phyloP scores from a whole-genome alignment of 2,888 invertebrate species.

The Tribolium freemani region DNA sequence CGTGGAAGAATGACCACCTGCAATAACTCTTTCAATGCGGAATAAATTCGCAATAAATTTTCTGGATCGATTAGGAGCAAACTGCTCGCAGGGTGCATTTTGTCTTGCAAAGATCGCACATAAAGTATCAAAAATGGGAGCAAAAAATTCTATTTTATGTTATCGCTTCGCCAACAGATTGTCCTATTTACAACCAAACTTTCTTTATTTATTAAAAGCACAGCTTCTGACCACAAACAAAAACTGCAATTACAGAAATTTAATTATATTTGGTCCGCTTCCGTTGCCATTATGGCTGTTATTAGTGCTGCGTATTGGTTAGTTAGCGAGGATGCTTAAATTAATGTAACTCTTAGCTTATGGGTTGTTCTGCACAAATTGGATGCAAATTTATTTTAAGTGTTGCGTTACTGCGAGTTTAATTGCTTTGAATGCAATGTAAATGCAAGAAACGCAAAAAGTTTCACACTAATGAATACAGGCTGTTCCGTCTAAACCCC shows the following conservation, averaged over 20 bases:
- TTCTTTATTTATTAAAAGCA: background rate
- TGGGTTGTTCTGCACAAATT: constrained; percentile 9
- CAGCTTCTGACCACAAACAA: background rate
- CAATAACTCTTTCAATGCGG: background rate
- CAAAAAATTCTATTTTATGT: background rate
- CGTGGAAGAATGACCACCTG: background rate
- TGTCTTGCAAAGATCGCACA: background rate
- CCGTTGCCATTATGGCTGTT: background rate
- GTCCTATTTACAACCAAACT: background rate
- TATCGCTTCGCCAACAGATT: background rate
- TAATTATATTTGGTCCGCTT: background rate
- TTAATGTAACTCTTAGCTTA: constrained; percentile 5
- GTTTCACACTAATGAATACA: background rate
- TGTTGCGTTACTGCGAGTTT: constrained; percentile 4
- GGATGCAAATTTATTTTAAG: background rate
- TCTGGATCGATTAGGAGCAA: background rate
- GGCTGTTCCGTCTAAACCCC: too few species aligned
- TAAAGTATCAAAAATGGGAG: background rate
- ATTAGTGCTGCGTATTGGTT: background rate
- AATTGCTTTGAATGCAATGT: constrained; percentile 16
- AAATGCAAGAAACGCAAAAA: constrained; percentile 4
- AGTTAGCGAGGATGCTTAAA: background rate
- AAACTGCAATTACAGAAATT: background rate
- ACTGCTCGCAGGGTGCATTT: background rate
- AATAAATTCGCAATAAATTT: background rate